These are phyloP conservation scores for Drosophila melanosoma DNA, from an alignment of 2,888 invertebrate genomes.

Conservation along the genomic window DNA sequence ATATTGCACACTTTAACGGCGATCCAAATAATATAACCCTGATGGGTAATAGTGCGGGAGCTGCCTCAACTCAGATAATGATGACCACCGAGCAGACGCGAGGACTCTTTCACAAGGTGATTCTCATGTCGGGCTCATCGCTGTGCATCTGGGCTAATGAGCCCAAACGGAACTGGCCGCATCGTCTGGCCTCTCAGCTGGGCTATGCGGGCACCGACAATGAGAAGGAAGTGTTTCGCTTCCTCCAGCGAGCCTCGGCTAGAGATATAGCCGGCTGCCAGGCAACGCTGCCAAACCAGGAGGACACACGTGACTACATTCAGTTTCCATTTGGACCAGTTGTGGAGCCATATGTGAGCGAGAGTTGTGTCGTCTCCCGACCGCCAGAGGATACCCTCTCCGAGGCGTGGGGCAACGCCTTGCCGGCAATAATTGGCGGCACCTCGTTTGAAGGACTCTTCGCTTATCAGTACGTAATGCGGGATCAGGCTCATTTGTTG, in stretches of 20 bases:
- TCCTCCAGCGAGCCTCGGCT: constrained; percentile 55
- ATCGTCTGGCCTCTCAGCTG: constrained; percentile 78
- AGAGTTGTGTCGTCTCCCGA: constrained; percentile 73
- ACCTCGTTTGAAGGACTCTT: constrained; percentile 83
- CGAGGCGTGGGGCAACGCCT: constrained; percentile 79
- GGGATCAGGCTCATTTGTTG: constrained; percentile 45
- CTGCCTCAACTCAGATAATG: constrained; percentile 84
- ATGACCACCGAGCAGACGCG: constrained; percentile 85
- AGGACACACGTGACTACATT: constrained; percentile 68
- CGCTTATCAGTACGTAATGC: constrained; percentile 62
- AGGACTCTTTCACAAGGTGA: constrained; percentile 83
- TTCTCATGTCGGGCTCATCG: constrained; percentile 82
- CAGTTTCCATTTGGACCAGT: constrained; percentile 79
- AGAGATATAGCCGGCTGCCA: constrained; percentile 48
- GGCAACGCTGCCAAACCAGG: constrained; percentile 60
- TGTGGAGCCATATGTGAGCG: constrained; percentile 80
- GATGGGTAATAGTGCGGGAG: constrained; percentile 86
- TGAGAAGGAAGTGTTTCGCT: constrained; percentile 80
- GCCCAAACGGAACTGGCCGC: constrained; percentile 71
- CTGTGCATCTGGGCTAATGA: constrained; percentile 78
- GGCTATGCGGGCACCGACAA: constrained; percentile 83
- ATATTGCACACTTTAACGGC: constrained; percentile 85
- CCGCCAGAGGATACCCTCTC: constrained; percentile 67
- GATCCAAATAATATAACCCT: constrained; percentile 85
- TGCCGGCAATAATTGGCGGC: constrained; percentile 82